Percentiles rank a stretch among this genome's conserved stretches.
Conservation (phyloP, 1,140 invertebrate genomes). For the Hypothenemus hampei region DNA sequence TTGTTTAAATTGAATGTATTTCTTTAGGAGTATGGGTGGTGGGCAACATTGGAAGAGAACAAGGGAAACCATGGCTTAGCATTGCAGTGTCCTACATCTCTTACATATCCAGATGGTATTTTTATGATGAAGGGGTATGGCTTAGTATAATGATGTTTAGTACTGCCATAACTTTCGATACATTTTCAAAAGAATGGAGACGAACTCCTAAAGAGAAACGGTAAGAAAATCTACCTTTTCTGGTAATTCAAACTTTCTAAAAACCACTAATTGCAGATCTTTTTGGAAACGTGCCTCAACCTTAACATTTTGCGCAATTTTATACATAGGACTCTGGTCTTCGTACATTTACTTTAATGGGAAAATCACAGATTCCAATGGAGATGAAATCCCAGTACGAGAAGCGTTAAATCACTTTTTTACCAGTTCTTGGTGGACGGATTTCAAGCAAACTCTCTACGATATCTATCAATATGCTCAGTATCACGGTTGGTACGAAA, state of each 20-base stretch:
- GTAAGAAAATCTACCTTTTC: neutral
- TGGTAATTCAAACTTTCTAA: neutral
- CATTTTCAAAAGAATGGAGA: slow-evolving; percentile 72
- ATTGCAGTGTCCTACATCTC: slow-evolving; percentile 63
- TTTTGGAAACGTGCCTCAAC: slow-evolving; percentile 47
- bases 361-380: slow-evolving; percentile 76
- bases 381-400: slow-evolving; percentile 79
- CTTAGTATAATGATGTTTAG: slow-evolving; percentile 60
- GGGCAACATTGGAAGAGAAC: slow-evolving; percentile 81
- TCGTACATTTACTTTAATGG: slow-evolving; percentile 88
- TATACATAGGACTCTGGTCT: slow-evolving; percentile 71
- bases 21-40: slow-evolving; percentile 78
- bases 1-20: neutral
- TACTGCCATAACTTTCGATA: slow-evolving; percentile 63
- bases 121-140: slow-evolving; percentile 64
- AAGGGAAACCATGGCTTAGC: slow-evolving; percentile 51
- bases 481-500: slow-evolving; percentile 51
- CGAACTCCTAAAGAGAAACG: slow-evolving; percentile 54
- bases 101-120: slow-evolving; percentile 59
- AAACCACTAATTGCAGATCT: slow-evolving; percentile 29
- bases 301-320: slow-evolving; percentile 54
- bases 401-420: slow-evolving; percentile 88
- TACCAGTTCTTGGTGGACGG: slow-evolving; percentile 75
- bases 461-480: slow-evolving; percentile 51
- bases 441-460: slow-evolving; percentile 68